Evolutionary conservation across 2,113 vertebrate genomes (phyloP).

Genomic region (Misgurnus mizolepis): DNA sequence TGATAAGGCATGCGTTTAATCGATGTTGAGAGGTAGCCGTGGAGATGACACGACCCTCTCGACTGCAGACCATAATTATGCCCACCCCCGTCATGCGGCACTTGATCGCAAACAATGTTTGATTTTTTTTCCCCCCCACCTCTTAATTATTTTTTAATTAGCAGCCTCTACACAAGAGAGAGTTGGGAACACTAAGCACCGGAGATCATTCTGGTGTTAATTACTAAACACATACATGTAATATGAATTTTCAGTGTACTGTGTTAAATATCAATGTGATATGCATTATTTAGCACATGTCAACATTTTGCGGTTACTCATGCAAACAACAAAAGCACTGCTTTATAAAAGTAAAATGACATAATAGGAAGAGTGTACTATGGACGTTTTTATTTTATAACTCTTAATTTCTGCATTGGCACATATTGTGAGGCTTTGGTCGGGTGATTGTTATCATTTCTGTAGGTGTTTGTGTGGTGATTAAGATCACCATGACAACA

Average conservation of each 20-base stretch:
- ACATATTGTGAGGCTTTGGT: conserved; percentile 17
- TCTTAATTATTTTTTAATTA: conserved; percentile 52
- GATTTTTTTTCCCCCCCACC: conserved; percentile 27
- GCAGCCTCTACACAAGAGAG: conserved; percentile 40
- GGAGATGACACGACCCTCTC: conserved; percentile 54
- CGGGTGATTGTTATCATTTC: conserved; percentile 12
- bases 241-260: conserved; percentile 25
- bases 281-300: conserved; percentile 31
- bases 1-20: conserved; percentile 50
- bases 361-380: conserved; percentile 1
- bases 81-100: conserved; percentile 40
- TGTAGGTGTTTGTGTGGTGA: conserved; percentile 38
- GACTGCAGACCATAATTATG: conserved; percentile 48
- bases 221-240: conserved; percentile 14
- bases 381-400: neutral
- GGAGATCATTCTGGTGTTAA: conserved; percentile 34
- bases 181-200: conserved; percentile 29
- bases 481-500: conserved; percentile 51
- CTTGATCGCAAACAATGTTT: conserved; percentile 49
- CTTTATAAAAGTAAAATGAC: conserved; percentile 2
- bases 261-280: conserved; percentile 28
- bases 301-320: neutral
- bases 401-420: conserved; percentile 18
- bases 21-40: conserved; percentile 57
- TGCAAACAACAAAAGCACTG: conserved; percentile 2